A percentile compares a stretch with the other conserved stretches of the same genome.
Conservation (phyloP, 2,797 vertebrate genomes). For the Neomorphus geoffroyi region DNA sequence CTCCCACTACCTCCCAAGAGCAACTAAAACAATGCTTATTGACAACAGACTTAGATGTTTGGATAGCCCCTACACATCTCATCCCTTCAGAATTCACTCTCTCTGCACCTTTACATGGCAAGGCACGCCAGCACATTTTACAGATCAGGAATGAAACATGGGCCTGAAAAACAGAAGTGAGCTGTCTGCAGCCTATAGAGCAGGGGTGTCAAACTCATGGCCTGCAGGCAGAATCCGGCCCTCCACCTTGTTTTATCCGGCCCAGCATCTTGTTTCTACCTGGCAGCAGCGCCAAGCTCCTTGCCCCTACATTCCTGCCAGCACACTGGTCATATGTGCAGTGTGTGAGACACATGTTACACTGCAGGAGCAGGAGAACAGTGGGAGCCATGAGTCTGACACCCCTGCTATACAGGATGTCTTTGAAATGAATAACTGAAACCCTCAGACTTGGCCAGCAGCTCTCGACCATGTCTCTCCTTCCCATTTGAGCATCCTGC, state of each 20-base stretch:
- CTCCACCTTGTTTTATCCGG: too few relatives aligned
- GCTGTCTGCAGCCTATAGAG: neutral
- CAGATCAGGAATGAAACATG: neutral
- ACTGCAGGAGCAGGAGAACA: too few relatives aligned
- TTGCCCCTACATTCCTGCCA: too few relatives aligned
- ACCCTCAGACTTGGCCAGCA: neutral
- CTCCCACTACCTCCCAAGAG: neutral
- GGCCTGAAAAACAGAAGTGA: neutral
- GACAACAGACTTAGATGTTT: neutral
- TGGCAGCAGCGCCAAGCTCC: too few relatives aligned
- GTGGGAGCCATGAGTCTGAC: too few relatives aligned
- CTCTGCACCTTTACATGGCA: neutral
- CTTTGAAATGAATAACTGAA: neutral
- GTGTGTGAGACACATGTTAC: too few relatives aligned
- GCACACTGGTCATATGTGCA: too few relatives aligned
- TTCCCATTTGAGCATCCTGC: neutral
- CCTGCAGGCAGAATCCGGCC: too few relatives aligned
- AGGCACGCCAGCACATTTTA: neutral
- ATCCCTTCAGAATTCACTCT: neutral
- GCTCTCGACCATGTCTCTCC: neutral
- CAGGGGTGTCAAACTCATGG: too few relatives aligned
- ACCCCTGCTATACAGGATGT: neutral
- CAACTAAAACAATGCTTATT: neutral
- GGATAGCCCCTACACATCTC: neutral
- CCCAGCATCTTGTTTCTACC: too few relatives aligned